A percentile compares a stretch with the other conserved stretches of the same genome.
phyloP scores from a whole-genome alignment of 1,140 invertebrate species.

The Cecropterus lyciades region DNA sequence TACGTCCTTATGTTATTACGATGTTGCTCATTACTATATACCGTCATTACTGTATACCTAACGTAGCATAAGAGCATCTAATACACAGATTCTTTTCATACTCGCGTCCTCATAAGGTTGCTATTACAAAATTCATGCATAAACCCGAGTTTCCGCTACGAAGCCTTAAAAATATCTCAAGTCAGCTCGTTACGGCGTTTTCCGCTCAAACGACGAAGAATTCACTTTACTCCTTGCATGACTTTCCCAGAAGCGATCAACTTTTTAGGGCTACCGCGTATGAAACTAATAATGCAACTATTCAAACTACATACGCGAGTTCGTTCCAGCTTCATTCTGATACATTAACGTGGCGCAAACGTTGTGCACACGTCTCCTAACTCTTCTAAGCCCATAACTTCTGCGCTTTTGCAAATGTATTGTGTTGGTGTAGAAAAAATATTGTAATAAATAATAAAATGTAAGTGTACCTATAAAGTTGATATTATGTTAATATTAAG shows the following conservation, averaged over 20 bases:
- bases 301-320: not conserved
- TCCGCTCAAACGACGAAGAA: slow-evolving; percentile 24
- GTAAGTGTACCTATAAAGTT: too few species aligned
- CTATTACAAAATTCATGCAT: slow-evolving; percentile 16
- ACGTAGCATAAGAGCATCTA: not conserved
- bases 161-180: slow-evolving; percentile 32
- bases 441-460: too few species aligned
- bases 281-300: not conserved
- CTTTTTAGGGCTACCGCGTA: slow-evolving; percentile 1
- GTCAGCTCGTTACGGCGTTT: slow-evolving; percentile 25
- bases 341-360: too few species aligned
- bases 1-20: not conserved
- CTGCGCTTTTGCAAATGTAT: too few species aligned
- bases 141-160: slow-evolving; percentile 18
- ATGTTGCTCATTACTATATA: not conserved
- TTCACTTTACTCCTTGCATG: slow-evolving; percentile 33
- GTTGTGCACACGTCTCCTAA: too few species aligned
- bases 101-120: slow-evolving; percentile 1
- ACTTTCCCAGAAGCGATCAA: slow-evolving; percentile 24
- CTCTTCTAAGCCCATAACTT: too few species aligned
- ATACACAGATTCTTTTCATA: not conserved
- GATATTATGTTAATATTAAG: too few species aligned
- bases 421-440: too few species aligned
- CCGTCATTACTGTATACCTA: too few species aligned
- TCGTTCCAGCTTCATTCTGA: too few species aligned